These are phyloP conservation scores for Drosophila malerkotliana DNA, from an alignment of 1,140 invertebrate species.

Conservation along the genomic window DNA sequence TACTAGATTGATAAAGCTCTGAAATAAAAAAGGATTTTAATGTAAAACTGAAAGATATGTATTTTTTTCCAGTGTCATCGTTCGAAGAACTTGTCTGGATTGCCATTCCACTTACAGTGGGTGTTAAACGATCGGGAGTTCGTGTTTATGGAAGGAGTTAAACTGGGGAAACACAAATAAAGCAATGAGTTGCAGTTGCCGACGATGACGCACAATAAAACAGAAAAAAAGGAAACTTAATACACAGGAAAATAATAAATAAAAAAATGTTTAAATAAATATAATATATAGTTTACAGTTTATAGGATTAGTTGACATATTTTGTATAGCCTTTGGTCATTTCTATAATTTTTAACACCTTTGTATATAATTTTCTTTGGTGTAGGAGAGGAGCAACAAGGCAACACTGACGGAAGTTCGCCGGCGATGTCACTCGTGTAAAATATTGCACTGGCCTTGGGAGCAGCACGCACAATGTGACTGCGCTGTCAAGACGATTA, in stretches of 20 bases:
- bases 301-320: neutral
- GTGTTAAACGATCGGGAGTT: conserved; percentile 34
- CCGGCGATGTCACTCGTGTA: conserved; percentile 59
- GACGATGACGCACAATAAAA: conserved; percentile 33
- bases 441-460: conserved; percentile 80
- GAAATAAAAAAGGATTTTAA: neutral
- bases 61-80: conserved; percentile 31
- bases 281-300: no score
- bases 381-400: conserved; percentile 1
- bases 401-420: conserved; percentile 65
- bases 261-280: neutral
- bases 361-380: neutral
- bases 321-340: neutral
- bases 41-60: no score
- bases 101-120: conserved; percentile 34
- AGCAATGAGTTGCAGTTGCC: conserved; percentile 61
- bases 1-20: conserved; percentile 14
- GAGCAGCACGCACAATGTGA: conserved; percentile 71
- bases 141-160: conserved; percentile 29
- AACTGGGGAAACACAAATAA: conserved; percentile 25
- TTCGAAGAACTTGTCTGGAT: conserved; percentile 35
- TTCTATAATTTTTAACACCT: neutral
- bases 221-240: conserved; percentile 5
- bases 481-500: conserved; percentile 77
- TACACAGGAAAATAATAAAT: neutral